phyloP scores from a whole-genome alignment of 2,113 vertebrate species.

The Pterophyllum scalare region DNA sequence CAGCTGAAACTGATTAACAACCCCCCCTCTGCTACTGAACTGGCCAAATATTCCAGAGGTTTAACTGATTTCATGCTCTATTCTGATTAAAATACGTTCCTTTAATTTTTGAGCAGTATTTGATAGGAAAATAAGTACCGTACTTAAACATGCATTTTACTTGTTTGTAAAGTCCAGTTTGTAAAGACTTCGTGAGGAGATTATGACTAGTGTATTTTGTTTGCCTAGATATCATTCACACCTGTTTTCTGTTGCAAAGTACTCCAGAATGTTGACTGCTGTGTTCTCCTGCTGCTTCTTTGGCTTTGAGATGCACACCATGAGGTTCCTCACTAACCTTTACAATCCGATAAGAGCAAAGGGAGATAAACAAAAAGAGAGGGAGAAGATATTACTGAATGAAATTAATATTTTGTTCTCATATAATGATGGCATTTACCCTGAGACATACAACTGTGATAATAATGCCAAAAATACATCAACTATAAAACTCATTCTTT shows the following conservation, averaged over 20 bases:
- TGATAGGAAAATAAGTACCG: background rate
- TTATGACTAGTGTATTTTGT: background rate
- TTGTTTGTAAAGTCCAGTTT: background rate
- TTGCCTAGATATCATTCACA: conserved; percentile 62
- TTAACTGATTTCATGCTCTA: too few relatives aligned
- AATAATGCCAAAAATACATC: background rate
- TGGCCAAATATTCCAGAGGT: too few relatives aligned
- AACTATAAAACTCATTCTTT: background rate
- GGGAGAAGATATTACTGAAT: background rate
- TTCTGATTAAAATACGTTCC: too few relatives aligned
- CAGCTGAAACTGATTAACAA: too few relatives aligned
- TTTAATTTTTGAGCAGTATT: background rate
- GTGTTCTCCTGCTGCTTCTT: conserved; percentile 64
- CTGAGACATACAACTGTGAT: conserved; percentile 10
- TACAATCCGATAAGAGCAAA: conserved; percentile 28
- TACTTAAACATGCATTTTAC: background rate
- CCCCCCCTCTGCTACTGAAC: too few relatives aligned
- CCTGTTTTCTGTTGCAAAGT: conserved; percentile 84
- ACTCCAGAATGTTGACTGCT: conserved; percentile 81
- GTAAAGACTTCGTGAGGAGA: background rate
- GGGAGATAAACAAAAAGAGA: background rate
- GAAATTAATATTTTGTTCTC: background rate
- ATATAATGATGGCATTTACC: conserved; percentile 8
- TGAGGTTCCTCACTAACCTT: conserved; percentile 86
- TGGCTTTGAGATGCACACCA: conserved; percentile 73